Evolutionary conservation across 2,888 invertebrate genomes (phyloP).

Genomic region (Laothoe populi): DNA sequence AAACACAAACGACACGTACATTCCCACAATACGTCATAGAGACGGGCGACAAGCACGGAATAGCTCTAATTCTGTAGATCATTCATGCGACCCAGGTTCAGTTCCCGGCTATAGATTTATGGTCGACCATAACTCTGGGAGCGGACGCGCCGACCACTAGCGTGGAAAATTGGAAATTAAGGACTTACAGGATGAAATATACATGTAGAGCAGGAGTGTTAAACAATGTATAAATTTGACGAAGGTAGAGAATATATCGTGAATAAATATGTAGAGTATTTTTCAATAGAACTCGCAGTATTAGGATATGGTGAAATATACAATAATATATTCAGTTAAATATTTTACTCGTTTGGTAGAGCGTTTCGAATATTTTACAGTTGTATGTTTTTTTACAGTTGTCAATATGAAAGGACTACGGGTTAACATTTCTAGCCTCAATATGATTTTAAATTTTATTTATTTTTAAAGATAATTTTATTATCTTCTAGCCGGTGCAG

Average conservation of each 20-base stretch:
- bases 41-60: neutral
- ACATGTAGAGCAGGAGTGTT: constrained; percentile 11
- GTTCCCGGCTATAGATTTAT: constrained; percentile 21
- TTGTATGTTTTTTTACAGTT: too few species aligned
- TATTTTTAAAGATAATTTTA: too few species aligned
- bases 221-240: constrained; percentile 5
- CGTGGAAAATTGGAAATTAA: constrained; percentile 24
- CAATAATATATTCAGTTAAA: too few species aligned
- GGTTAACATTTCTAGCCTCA: too few species aligned
- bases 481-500: too few species aligned
- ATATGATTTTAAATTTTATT: too few species aligned
- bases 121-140: constrained; percentile 15
- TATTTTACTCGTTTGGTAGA: too few species aligned
- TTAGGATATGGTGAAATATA: neutral
- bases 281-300: neutral
- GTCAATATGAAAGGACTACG: too few species aligned
- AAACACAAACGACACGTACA: constrained; percentile 11
- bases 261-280: neutral
- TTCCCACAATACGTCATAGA: constrained; percentile 17
- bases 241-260: neutral
- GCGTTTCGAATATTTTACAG: too few species aligned
- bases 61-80: constrained; percentile 20
- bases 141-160: constrained; percentile 1
- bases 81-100: constrained; percentile 17
- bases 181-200: constrained; percentile 10